Percentiles rank a stretch among this genome's conserved stretches.
Evolutionary conservation across 2,113 vertebrate species (phyloP).

Genomic region (Spea bombifrons): DNA sequence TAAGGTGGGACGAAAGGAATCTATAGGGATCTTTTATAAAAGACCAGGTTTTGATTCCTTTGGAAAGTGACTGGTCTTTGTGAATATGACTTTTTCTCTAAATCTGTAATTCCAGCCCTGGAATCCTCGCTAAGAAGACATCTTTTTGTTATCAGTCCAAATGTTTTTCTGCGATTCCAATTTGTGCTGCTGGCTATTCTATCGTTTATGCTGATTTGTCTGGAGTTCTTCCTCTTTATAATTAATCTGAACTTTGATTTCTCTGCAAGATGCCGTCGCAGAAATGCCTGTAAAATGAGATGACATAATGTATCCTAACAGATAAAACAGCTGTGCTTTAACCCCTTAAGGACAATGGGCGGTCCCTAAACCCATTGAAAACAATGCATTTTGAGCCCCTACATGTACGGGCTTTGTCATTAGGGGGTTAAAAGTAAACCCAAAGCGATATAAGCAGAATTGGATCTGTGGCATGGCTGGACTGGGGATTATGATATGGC

Average conservation of each 20-base stretch:
- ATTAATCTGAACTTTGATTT: constrained; percentile 20
- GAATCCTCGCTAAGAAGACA: neutral
- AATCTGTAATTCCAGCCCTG: neutral
- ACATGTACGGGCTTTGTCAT: no score
- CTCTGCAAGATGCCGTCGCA: neutral
- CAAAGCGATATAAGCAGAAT: no score
- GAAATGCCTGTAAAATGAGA: constrained; percentile 22
- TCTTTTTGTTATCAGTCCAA: constrained; percentile 11
- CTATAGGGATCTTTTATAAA: no score
- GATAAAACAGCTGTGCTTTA: constrained; percentile 25
- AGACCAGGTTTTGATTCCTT: neutral
- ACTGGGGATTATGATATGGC: no score
- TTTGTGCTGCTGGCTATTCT: constrained; percentile 1
- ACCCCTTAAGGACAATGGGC: no score
- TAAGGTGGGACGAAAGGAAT: no score
- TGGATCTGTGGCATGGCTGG: no score
- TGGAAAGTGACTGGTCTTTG: neutral
- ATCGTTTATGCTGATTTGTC: constrained; percentile 24
- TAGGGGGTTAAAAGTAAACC: no score
- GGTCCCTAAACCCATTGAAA: no score
- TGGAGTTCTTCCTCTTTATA: constrained; percentile 4
- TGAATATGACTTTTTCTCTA: neutral
- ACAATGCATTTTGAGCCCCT: no score
- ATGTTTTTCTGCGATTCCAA: constrained; percentile 16
- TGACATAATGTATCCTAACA: constrained; percentile 8